These are phyloP conservation scores for Thalassarche chlororhynchos DNA, from an alignment of 2,113 vertebrate genomes.

Conservation along the genomic window DNA sequence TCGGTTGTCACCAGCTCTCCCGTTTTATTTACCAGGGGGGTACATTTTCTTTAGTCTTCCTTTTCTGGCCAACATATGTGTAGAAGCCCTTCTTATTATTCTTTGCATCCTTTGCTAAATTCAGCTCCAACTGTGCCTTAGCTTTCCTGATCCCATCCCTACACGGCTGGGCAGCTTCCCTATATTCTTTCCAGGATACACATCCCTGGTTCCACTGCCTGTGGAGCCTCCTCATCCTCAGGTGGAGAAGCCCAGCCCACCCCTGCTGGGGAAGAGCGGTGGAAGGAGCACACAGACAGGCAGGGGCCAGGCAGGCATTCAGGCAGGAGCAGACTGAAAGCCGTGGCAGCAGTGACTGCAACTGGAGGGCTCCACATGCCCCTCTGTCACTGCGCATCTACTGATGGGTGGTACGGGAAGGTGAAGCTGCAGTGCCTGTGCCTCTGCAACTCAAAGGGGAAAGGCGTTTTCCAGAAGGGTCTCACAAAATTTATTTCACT, in stretches of 20 bases:
- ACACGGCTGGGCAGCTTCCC: neutral
- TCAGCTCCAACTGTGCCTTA: neutral
- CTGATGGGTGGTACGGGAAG: neutral
- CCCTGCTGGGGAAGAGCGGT: neutral
- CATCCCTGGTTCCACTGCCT: neutral
- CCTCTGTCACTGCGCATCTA: neutral
- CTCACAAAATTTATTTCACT: neutral
- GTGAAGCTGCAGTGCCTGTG: neutral
- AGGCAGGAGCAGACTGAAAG: neutral
- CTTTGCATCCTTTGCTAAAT: neutral
- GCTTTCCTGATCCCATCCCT: neutral
- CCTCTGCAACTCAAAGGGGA: neutral
- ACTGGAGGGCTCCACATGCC: neutral
- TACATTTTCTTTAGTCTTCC: neutral
- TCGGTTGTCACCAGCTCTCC: neutral
- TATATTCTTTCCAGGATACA: neutral
- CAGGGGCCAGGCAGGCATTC: neutral
- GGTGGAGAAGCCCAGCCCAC: neutral
- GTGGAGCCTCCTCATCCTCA: neutral
- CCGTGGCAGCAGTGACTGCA: too few relatives aligned
- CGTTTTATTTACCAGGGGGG: neutral
- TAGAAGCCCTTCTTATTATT: neutral
- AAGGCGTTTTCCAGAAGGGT: neutral
- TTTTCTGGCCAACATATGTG: neutral
- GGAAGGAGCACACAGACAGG: neutral